A percentile compares a stretch with the other conserved stretches of the same genome.
Evolutionary conservation across 2,113 vertebrate species (phyloP).

Genomic region (Setophaga petechia): DNA sequence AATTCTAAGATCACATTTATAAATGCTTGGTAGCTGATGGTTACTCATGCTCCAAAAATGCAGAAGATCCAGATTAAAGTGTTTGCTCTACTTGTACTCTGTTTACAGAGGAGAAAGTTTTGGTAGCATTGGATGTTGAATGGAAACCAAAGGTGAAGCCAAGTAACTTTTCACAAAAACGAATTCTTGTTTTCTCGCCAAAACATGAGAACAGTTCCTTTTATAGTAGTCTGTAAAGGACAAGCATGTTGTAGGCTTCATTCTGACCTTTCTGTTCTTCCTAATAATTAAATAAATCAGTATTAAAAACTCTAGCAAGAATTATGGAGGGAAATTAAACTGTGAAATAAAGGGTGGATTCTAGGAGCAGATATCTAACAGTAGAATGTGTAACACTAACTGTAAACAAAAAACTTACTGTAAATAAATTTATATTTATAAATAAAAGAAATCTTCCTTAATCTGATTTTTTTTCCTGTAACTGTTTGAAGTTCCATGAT

Average conservation of each 20-base stretch:
- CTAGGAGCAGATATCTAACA: neutral
- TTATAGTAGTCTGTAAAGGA: constrained; percentile 49
- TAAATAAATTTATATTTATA: neutral
- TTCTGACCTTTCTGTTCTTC: neutral
- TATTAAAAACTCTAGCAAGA: neutral
- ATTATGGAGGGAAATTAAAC: neutral
- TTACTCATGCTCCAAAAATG: constrained; percentile 26
- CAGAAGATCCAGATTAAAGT: constrained; percentile 40
- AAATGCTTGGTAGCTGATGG: neutral
- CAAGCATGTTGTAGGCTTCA: neutral
- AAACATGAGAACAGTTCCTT: constrained; percentile 55
- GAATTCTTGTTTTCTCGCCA: constrained; percentile 64
- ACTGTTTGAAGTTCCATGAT: neutral
- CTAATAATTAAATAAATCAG: neutral
- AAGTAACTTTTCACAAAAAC: constrained; percentile 49
- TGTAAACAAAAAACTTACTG: neutral
- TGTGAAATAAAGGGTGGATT: neutral
- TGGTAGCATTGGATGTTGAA: constrained; percentile 18
- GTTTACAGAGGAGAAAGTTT: constrained; percentile 43
- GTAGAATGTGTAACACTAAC: neutral
- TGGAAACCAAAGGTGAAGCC: constrained; percentile 62
- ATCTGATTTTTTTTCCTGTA: neutral
- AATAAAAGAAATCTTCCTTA: neutral
- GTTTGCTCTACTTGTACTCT: constrained; percentile 39
- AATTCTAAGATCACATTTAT: neutral